Evolutionary conservation across 2,888 invertebrate genomes (phyloP).

Genomic region (Cryptocheilus praepositus): DNA sequence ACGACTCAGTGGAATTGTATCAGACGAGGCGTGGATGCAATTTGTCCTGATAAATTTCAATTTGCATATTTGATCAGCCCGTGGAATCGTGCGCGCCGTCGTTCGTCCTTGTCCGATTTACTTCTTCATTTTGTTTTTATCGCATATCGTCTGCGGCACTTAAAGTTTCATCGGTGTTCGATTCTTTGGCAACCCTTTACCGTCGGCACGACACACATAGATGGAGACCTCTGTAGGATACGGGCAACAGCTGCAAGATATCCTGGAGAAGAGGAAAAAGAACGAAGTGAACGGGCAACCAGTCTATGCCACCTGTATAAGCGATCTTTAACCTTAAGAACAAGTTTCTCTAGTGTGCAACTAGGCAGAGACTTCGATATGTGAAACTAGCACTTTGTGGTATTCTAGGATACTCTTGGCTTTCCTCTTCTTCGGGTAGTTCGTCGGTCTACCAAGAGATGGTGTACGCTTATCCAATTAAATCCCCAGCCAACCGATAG

Average conservation of each 20-base stretch:
- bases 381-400: constrained; percentile 12
- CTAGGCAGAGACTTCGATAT: constrained; percentile 24
- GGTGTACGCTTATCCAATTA: constrained; percentile 46
- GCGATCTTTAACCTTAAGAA: constrained; percentile 54
- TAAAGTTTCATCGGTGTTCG: too few species aligned
- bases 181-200: too few species aligned
- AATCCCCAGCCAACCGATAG: not conserved
- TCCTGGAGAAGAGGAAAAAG: constrained; percentile 38
- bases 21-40: not conserved
- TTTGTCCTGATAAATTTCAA: constrained; percentile 1
- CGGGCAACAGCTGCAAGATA: constrained; percentile 39
- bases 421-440: constrained; percentile 52
- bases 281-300: constrained; percentile 49
- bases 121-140: not conserved
- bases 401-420: constrained; percentile 37
- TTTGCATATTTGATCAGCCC: too few species aligned
- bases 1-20: too few species aligned
- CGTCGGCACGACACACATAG: constrained; percentile 4
- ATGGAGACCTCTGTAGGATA: constrained; percentile 47
- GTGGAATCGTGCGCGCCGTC: too few species aligned
- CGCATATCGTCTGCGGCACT: not conserved
- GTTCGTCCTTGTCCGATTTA: too few species aligned
- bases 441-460: constrained; percentile 58
- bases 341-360: constrained; percentile 50
- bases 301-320: constrained; percentile 46